These are phyloP conservation scores for Meteorus colon DNA, from an alignment of 2,888 invertebrate species.

Conservation along the genomic window DNA sequence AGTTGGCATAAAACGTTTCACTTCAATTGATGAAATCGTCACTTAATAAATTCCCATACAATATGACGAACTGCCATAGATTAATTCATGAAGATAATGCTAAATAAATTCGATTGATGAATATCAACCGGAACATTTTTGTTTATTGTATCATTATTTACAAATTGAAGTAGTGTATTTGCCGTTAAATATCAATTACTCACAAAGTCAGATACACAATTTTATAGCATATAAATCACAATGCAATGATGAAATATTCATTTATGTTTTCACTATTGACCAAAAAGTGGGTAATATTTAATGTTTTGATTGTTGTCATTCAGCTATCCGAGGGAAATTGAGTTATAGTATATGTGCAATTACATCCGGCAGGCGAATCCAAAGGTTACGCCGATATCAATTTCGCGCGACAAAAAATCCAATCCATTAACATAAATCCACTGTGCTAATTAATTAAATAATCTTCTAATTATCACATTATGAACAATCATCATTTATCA, in stretches of 20 bases:
- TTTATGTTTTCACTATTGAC: background rate
- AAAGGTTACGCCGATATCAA: conserved; percentile 35
- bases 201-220: background rate
- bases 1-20: background rate
- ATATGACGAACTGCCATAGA: background rate
- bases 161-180: background rate
- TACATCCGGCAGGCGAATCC: conserved; percentile 35
- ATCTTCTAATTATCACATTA: conserved; percentile 31
- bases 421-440: conserved; percentile 5
- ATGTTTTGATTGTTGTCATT: conserved; percentile 36
- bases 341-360: conserved; percentile 11
- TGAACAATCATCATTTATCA: conserved; percentile 24
- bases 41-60: background rate
- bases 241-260: too few relatives aligned
- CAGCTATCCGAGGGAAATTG: background rate
- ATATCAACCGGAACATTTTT: background rate
- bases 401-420: conserved; percentile 23
- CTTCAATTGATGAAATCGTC: background rate
- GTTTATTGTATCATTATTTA: background rate
- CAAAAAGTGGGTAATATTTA: background rate
- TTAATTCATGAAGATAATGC: background rate
- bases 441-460: background rate
- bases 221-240: background rate
- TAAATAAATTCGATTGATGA: background rate
- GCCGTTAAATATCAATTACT: background rate